Conservation (phyloP, 1,140 invertebrate genomes). For the Arion vulgaris region DNA sequence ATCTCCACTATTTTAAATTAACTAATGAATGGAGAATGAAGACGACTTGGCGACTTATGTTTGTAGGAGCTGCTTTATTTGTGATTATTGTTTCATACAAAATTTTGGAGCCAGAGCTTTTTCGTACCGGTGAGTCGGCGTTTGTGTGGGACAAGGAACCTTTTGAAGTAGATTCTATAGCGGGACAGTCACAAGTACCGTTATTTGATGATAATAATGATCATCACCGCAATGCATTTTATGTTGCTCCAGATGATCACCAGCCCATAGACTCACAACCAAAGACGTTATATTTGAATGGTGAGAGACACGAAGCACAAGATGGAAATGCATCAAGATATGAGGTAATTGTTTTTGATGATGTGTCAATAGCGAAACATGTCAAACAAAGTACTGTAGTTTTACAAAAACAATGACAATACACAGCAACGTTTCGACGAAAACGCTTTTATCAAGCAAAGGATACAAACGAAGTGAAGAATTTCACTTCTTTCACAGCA, state of each 20-base stretch:
- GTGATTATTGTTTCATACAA: constrained; percentile 30
- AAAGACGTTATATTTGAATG: background rate
- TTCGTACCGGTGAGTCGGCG: background rate
- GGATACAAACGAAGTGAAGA: too few species aligned
- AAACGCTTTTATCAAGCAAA: too few species aligned
- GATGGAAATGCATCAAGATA: background rate
- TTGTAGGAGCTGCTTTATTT: constrained; percentile 28
- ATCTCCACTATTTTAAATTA: too few species aligned
- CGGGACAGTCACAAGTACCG: background rate
- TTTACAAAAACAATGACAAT: too few species aligned
- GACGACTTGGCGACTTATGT: constrained; percentile 6
- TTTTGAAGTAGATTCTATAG: background rate
- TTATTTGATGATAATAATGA: background rate
- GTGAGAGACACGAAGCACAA: too few species aligned
- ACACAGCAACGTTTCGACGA: too few species aligned
- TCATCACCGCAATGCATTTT: constrained; percentile 3
- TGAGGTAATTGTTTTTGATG: background rate
- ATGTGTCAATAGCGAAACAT: too few species aligned
- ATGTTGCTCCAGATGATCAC: background rate
- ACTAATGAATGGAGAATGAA: constrained; percentile 24
- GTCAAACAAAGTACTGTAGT: too few species aligned
- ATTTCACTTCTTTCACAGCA: too few species aligned
- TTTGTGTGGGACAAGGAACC: background rate
- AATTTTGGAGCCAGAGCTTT: constrained; percentile 28
- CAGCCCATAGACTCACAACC: background rate